Evolutionary conservation across 1,140 invertebrate genomes (phyloP).

Genomic region (Bombus sylvicola): DNA sequence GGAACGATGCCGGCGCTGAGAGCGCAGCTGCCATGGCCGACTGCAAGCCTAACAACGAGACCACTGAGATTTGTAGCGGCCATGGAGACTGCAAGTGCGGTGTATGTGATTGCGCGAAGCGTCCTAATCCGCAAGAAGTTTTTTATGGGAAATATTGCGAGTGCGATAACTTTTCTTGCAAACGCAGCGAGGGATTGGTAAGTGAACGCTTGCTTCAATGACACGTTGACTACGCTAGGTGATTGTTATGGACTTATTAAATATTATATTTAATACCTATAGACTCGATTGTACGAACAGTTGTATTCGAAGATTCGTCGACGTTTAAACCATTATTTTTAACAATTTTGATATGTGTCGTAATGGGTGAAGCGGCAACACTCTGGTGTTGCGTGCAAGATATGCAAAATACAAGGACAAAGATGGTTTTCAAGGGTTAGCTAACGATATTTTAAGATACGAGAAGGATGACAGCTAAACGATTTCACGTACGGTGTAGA

Average conservation of each 20-base stretch:
- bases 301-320: too few species aligned
- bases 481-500: background rate
- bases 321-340: too few species aligned
- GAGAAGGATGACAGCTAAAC: background rate
- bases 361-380: too few species aligned
- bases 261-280: too few species aligned
- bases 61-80: constrained; percentile 82
- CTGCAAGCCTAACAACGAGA: constrained; percentile 64
- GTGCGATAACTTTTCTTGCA: constrained; percentile 90
- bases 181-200: constrained; percentile 82
- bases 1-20: constrained; percentile 58
- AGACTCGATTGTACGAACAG: too few species aligned
- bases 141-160: constrained; percentile 88
- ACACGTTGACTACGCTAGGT: too few species aligned
- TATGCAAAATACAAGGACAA: background rate
- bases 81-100: constrained; percentile 87
- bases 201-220: background rate
- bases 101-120: constrained; percentile 84
- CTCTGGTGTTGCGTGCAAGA: too few species aligned
- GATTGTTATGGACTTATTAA: too few species aligned
- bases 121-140: constrained; percentile 79
- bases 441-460: background rate
- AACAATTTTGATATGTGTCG: too few species aligned
- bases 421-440: background rate
- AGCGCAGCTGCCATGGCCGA: constrained; percentile 47